Base-by-base conservation (phyloP, 2,113 vertebrate genomes). In the Hystrix brachyura region DNA sequence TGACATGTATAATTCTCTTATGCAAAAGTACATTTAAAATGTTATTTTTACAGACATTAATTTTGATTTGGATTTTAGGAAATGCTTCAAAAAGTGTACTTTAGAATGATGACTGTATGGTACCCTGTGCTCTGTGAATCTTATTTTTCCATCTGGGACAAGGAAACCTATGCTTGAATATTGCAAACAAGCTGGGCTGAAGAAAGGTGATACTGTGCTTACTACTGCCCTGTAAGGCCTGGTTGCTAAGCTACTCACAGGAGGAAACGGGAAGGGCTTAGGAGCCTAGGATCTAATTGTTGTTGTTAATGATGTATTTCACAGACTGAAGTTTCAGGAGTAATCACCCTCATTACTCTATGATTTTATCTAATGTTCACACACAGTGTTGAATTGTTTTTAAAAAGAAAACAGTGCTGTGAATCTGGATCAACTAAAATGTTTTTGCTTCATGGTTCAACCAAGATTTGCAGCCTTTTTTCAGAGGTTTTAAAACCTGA, bases 371-470 rank as follows among this genome's bases (percentile, higher is more conserved):
- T 72, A 67, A 0, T 46, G 7, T 88, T 87, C 72, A 34, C 60
- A 96, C 62, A 81, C 87, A 55, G n/a, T 55, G 43, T 81, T 82
- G 81, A 90, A 38, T 92, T 94, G n/a, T 83, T 88, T 95, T 14
- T 67, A 65, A 90, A 97, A 97, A 69, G 60, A 64, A 92, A 95
- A 87, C 27, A 27, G 55, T 82, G 80, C 4, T 84, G 46, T 43
- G 87, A 95, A 67, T 93, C 90, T 27, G 25, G 93, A 89, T 55
- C 21, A 18, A 48, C 60, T 53, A 23, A 65, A 95, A 51, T 86
- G 82, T 74, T 95, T 94, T 96, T 96, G 60, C 51, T 91, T 88
- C 71, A 57, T 79, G 82, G n/a, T 92, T 97, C 96, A 97, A 55
- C 62, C 38, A 78, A 96, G 57, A 86, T 55, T 65, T 64, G 21